A percentile compares a stretch with the other conserved stretches of the same genome.
Evolutionary conservation across 2,113 vertebrate species (phyloP).

Genomic region (Phylloscopus trochilus): DNA sequence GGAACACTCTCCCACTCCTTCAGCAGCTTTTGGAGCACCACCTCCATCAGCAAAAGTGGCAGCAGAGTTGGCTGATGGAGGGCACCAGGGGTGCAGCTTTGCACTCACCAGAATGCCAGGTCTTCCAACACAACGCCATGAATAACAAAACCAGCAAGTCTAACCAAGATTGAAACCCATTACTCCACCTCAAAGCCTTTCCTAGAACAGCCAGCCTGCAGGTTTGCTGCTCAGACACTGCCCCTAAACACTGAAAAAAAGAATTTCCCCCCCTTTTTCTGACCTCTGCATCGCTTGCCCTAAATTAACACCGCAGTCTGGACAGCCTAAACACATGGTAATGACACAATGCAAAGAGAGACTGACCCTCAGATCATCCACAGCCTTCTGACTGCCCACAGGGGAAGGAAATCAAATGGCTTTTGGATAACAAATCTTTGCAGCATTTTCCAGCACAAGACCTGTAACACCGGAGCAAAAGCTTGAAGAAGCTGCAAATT

Average conservation of each 20-base stretch:
- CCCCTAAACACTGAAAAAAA: neutral
- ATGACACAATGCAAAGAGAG: neutral
- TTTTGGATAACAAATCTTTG: neutral
- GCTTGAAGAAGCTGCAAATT: neutral
- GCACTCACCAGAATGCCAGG: neutral
- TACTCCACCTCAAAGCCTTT: neutral
- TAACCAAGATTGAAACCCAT: neutral
- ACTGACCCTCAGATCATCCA: neutral
- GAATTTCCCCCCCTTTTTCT: rapidly evolving
- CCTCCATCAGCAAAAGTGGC: neutral
- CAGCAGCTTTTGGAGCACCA: neutral
- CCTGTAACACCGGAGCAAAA: neutral
- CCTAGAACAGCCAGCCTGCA: neutral
- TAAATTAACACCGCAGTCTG: neutral
- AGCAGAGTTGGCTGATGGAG: neutral
- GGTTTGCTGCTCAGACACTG: neutral
- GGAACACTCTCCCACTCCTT: neutral
- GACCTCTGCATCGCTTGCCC: neutral
- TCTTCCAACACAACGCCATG: neutral
- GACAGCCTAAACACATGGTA: neutral
- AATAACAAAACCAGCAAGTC: neutral
- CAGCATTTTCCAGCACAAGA: neutral
- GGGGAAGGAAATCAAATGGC: neutral
- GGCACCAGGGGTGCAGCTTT: neutral
- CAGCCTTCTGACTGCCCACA: neutral